phyloP scores from a whole-genome alignment of 2,888 invertebrate genomes.

The Itoplectis maculator region DNA sequence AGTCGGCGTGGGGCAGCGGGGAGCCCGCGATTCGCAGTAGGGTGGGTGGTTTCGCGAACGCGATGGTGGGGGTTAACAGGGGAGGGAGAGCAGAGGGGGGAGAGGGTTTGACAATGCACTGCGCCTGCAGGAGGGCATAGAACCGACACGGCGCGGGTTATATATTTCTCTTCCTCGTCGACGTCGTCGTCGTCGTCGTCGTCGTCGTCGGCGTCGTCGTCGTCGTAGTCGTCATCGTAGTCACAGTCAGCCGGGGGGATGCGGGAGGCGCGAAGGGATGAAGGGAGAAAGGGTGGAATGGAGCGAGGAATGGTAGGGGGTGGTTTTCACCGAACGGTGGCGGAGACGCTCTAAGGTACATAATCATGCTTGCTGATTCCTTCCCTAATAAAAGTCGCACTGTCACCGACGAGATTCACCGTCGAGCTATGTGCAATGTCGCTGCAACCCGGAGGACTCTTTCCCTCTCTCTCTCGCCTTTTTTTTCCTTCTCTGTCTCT shows the following conservation, averaged over 20 bases:
- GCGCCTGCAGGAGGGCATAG: conserved; percentile 61
- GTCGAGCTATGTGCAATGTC: conserved; percentile 52
- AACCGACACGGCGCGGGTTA: conserved; percentile 61
- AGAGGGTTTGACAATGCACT: conserved; percentile 62
- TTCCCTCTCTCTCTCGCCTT: background rate
- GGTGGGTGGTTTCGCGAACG: conserved; percentile 53
- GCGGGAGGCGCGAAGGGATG: too few relatives aligned
- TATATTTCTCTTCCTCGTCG: conserved; percentile 52
- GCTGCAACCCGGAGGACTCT: conserved; percentile 67
- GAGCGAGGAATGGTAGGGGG: conserved; percentile 28
- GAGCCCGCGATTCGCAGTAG: conserved; percentile 71
- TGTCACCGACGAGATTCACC: conserved; percentile 74
- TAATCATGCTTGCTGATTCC: conserved; percentile 84
- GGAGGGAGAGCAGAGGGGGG: background rate
- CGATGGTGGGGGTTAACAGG: too few relatives aligned
- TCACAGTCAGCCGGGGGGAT: conserved; percentile 44
- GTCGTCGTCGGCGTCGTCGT: conserved; percentile 61
- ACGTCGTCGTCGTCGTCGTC: conserved; percentile 62
- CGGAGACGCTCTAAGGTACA: conserved; percentile 83
- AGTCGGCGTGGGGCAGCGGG: conserved; percentile 69
- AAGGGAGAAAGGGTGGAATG: background rate
- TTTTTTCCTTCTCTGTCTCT: conserved; percentile 13
- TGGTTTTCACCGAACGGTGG: conserved; percentile 55
- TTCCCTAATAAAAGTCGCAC: conserved; percentile 85
- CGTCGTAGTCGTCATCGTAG: conserved; percentile 1